Evolutionary conservation across 2,113 vertebrate genomes (phyloP).

Genomic region (Phylloscopus trochilus): DNA sequence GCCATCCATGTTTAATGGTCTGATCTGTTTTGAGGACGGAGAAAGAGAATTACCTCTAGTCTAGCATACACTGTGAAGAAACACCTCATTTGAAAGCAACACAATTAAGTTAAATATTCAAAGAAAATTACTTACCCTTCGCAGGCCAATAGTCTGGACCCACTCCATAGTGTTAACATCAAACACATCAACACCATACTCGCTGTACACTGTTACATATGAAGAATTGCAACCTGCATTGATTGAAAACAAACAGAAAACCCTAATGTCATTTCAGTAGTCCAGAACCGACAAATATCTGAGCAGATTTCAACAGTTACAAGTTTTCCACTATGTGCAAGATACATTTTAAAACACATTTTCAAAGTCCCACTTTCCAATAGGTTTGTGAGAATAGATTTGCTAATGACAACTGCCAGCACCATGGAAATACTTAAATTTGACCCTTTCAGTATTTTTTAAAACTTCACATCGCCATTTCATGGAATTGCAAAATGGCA

Average conservation of each 20-base stretch:
- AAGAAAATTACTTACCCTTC: slow-evolving; percentile 76
- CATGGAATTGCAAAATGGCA: background rate
- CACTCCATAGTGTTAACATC: slow-evolving; percentile 90
- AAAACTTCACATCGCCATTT: background rate
- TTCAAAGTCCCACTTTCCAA: background rate
- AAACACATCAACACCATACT: slow-evolving; percentile 94
- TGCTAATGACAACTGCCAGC: background rate
- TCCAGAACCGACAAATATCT: background rate
- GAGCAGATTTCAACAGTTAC: background rate
- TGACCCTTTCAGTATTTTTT: background rate
- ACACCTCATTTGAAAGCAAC: background rate
- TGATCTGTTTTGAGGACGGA: slow-evolving; percentile 75
- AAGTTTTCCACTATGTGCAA: background rate
- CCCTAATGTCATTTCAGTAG: background rate
- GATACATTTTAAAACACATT: background rate
- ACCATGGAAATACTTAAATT: background rate
- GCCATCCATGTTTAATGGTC: slow-evolving; percentile 89
- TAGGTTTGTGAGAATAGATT: background rate
- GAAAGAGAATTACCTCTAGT: slow-evolving; percentile 2
- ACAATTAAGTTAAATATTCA: background rate
- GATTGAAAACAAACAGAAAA: background rate
- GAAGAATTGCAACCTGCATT: slow-evolving; percentile 86
- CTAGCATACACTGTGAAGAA: background rate
- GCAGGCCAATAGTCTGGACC: slow-evolving; percentile 93
- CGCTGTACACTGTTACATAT: slow-evolving; percentile 92